These are phyloP conservation scores for Catharus fuscescens DNA, from an alignment of 2,113 vertebrate species.

Conservation along the genomic window DNA sequence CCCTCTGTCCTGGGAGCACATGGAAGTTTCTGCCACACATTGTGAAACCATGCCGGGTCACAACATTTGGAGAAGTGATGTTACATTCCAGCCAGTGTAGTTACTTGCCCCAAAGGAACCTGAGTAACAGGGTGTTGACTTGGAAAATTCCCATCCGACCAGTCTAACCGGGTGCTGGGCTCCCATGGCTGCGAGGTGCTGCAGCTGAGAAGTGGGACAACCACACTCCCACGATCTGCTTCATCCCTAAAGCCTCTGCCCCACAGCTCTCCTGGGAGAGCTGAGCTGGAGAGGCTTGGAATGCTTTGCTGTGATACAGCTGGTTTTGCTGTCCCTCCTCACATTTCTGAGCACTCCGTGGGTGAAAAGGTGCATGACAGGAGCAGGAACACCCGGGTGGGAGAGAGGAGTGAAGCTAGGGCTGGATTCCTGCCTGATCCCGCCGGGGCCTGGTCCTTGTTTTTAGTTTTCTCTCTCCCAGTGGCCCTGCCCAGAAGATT, in stretches of 20 bases:
- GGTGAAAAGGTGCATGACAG: background rate
- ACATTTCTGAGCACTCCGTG: rapidly evolving
- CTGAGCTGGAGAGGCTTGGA: background rate
- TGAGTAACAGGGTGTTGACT: constrained; percentile 41
- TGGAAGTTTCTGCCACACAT: background rate
- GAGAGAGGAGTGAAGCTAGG: background rate
- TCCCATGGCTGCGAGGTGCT: background rate
- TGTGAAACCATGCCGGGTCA: background rate
- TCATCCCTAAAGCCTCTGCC: background rate
- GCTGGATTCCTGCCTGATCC: background rate
- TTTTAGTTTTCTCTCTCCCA: background rate
- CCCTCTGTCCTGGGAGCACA: background rate
- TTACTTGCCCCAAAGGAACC: constrained; percentile 20
- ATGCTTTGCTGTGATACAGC: rapidly evolving
- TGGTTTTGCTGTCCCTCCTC: background rate
- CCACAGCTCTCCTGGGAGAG: background rate
- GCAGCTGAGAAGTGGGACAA: rapidly evolving
- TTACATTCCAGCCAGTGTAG: background rate
- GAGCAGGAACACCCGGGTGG: rapidly evolving
- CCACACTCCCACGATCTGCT: rapidly evolving
- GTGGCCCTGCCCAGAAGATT: constrained; percentile 24
- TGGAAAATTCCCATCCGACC: constrained; percentile 40
- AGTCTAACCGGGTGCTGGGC: constrained; percentile 29
- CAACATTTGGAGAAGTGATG: background rate
- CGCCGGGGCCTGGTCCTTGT: rapidly evolving